A percentile compares a stretch with the other conserved stretches of the same genome.
phyloP scores from a whole-genome alignment of 2,113 vertebrate species.

The Protomyctophum bolini region DNA sequence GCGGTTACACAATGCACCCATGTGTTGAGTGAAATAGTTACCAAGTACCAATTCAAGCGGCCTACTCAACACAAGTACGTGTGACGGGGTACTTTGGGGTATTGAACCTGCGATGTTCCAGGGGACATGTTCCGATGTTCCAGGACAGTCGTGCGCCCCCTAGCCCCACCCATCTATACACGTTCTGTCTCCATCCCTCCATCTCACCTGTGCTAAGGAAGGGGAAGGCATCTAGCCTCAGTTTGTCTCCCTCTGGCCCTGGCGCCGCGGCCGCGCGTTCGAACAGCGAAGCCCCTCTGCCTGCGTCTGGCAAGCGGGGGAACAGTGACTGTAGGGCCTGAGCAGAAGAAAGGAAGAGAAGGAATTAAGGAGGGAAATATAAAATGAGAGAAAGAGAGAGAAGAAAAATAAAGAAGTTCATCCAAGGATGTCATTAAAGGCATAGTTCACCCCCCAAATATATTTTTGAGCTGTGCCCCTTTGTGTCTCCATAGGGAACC shows the following conservation, averaged over 20 bases:
- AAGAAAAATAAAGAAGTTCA: background rate
- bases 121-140: background rate
- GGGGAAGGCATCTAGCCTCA: conserved; percentile 86
- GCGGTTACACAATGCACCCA: too few relatives aligned
- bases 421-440: conserved; percentile 6
- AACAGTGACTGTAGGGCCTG: conserved; percentile 89
- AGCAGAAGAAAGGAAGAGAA: conserved; percentile 21
- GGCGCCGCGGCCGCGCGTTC: conserved; percentile 76
- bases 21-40: too few relatives aligned
- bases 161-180: background rate
- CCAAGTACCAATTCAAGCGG: too few relatives aligned
- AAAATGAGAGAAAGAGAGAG: background rate
- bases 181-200: background rate
- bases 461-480: background rate
- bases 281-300: conserved; percentile 79
- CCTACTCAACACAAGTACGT: too few relatives aligned
- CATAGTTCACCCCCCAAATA: conserved; percentile 13
- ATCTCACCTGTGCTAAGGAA: conserved; percentile 86
- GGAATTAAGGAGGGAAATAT: conserved; percentile 3
- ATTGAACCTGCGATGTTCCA: conserved; percentile 7
- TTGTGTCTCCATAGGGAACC: too few relatives aligned
- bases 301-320: conserved; percentile 85
- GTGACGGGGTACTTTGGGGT: background rate
- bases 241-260: conserved; percentile 85
- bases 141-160: background rate